These are phyloP conservation scores for Mormyrus iriodes DNA, from an alignment of 2,113 vertebrate species.

Conservation along the genomic window DNA sequence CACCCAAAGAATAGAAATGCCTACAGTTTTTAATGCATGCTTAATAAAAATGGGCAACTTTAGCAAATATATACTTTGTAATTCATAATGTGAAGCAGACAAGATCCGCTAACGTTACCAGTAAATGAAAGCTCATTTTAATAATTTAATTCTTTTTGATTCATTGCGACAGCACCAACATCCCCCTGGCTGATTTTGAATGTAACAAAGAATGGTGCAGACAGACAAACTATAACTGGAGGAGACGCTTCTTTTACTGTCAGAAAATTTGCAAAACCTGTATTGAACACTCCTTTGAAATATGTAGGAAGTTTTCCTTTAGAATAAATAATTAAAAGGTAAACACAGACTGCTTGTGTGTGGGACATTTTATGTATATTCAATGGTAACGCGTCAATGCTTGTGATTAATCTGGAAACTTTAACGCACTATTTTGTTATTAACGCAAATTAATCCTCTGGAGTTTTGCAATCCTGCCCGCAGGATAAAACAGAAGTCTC, in stretches of 20 bases:
- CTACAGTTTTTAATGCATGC: neutral
- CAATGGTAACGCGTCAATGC: no score
- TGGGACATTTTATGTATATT: neutral
- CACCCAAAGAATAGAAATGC: neutral
- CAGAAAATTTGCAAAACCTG: neutral
- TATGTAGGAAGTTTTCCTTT: neutral
- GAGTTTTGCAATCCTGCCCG: no score
- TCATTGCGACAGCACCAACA: neutral
- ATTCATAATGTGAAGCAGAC: neutral
- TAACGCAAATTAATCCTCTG: no score
- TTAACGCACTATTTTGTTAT: no score
- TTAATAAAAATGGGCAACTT: neutral
- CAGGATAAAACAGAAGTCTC: no score
- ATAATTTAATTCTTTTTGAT: neutral
- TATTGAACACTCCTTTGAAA: neutral
- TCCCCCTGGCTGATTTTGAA: neutral
- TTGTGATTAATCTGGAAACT: no score
- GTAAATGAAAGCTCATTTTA: neutral
- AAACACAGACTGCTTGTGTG: neutral
- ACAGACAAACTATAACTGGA: neutral
- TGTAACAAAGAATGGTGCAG: neutral
- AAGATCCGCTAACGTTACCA: neutral
- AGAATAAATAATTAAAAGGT: neutral
- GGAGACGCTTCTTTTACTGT: neutral
- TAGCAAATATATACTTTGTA: neutral